Percentiles rank a stretch among this genome's conserved stretches.
phyloP scores from a whole-genome alignment of 2,888 invertebrate genomes.

The Thymelicus lineola region DNA sequence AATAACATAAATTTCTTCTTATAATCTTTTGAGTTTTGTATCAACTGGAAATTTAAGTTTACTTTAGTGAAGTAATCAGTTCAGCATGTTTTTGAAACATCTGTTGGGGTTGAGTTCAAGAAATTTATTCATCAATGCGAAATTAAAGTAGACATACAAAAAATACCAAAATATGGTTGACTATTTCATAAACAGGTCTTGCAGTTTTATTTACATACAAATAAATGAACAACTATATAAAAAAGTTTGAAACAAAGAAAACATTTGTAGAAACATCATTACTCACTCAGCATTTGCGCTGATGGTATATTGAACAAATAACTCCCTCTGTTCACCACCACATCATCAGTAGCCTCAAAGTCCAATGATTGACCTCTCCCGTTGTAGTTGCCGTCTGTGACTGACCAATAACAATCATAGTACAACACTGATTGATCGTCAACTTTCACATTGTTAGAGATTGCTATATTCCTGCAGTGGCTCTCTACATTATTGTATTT shows the following conservation, averaged over 20 bases:
- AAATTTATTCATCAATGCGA: no score
- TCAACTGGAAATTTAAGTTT: no score
- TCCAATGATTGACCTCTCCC: conserved; percentile 72
- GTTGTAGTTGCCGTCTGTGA: conserved; percentile 58
- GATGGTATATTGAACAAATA: conserved; percentile 78
- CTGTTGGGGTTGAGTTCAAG: no score
- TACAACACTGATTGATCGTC: conserved; percentile 74
- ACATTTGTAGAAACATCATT: neutral
- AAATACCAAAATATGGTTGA: neutral
- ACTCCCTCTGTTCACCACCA: conserved; percentile 65
- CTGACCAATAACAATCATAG: conserved; percentile 77
- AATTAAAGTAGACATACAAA: neutral
- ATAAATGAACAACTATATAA: no score
- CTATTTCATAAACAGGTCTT: neutral
- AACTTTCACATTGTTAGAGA: conserved; percentile 67
- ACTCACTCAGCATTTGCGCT: conserved; percentile 75
- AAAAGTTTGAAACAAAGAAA: no score
- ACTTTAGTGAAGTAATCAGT: no score
- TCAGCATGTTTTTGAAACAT: no score
- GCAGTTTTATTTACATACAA: no score
- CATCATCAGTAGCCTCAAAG: conserved; percentile 73
- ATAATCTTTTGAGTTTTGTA: no score
- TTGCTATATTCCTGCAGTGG: conserved; percentile 73
- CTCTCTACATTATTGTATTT: conserved; percentile 53
- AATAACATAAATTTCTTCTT: no score